A percentile compares a stretch with the other conserved stretches of the same genome.
Conservation (phyloP, 2,888 invertebrate genomes). For the Thecocarcelia acutangulata region DNA sequence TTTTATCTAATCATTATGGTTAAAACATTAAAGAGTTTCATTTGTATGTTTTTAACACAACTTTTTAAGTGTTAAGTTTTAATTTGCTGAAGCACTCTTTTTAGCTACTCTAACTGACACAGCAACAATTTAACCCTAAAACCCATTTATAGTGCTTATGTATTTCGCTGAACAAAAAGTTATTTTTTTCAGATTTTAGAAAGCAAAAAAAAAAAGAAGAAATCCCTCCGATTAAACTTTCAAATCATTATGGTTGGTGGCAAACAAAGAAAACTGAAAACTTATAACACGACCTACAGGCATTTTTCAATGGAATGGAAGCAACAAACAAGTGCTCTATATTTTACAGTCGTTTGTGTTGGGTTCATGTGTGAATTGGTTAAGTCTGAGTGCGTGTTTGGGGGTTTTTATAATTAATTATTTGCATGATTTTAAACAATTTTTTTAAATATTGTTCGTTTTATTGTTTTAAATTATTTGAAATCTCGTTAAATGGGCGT, state of each 20-base stretch:
- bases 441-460: background rate
- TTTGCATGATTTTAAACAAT: slow-evolving; percentile 40
- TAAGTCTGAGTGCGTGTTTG: slow-evolving; percentile 1
- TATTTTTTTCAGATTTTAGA: background rate
- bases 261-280: slow-evolving; percentile 19
- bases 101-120: background rate
- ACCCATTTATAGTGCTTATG: slow-evolving; percentile 34
- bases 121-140: slow-evolving; percentile 30
- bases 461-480: slow-evolving; percentile 31
- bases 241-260: slow-evolving; percentile 7
- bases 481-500: slow-evolving; percentile 24
- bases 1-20: too few relatives aligned
- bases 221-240: slow-evolving; percentile 3
- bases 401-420: slow-evolving; percentile 19
- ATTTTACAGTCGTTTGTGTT: background rate
- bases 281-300: slow-evolving; percentile 11
- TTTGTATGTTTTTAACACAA: background rate
- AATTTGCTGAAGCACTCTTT: too few relatives aligned
- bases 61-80: background rate
- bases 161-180: background rate
- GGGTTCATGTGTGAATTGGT: slow-evolving; percentile 8
- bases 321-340: background rate
- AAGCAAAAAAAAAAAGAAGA: background rate
- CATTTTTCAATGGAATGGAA: background rate
- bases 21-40: too few relatives aligned